These are phyloP conservation scores for Aphidius colemani DNA, from an alignment of 2,888 invertebrate species.

Conservation along the genomic window DNA sequence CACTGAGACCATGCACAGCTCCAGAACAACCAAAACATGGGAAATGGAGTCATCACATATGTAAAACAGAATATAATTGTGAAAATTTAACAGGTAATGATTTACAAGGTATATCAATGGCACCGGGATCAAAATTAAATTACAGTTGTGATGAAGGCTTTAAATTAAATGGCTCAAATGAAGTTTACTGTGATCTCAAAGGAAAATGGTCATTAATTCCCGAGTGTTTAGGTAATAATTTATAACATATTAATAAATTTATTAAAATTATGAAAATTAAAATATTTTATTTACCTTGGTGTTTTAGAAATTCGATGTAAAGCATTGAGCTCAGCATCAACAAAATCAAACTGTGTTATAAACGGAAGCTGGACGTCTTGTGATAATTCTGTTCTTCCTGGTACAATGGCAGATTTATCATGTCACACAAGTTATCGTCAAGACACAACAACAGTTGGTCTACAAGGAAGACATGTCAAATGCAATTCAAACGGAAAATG, in stretches of 20 bases:
- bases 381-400: slow-evolving; percentile 39
- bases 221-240: slow-evolving; percentile 45
- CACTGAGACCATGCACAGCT: background rate
- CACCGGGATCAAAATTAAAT: slow-evolving; percentile 46
- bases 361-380: slow-evolving; percentile 41
- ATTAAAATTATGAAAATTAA: slow-evolving; percentile 1
- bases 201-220: slow-evolving; percentile 49
- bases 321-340: slow-evolving; percentile 41
- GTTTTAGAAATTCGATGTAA: slow-evolving; percentile 48
- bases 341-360: slow-evolving; percentile 40
- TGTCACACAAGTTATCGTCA: slow-evolving; percentile 48
- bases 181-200: slow-evolving; percentile 43
- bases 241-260: slow-evolving; percentile 5
- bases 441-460: slow-evolving; percentile 35
- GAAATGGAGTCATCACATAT: slow-evolving; percentile 43
- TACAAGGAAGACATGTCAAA: slow-evolving; percentile 37
- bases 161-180: slow-evolving; percentile 34
- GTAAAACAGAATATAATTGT: slow-evolving; percentile 40
- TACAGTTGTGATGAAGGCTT: slow-evolving; percentile 49
- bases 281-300: background rate
- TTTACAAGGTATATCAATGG: slow-evolving; percentile 25
- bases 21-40: slow-evolving; percentile 48
- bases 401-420: slow-evolving; percentile 42
- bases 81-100: slow-evolving; percentile 26
- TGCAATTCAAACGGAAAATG: slow-evolving; percentile 51